Base-by-base conservation (phyloP, 2,113 vertebrate species). In the Istiophorus platypterus region DNA sequence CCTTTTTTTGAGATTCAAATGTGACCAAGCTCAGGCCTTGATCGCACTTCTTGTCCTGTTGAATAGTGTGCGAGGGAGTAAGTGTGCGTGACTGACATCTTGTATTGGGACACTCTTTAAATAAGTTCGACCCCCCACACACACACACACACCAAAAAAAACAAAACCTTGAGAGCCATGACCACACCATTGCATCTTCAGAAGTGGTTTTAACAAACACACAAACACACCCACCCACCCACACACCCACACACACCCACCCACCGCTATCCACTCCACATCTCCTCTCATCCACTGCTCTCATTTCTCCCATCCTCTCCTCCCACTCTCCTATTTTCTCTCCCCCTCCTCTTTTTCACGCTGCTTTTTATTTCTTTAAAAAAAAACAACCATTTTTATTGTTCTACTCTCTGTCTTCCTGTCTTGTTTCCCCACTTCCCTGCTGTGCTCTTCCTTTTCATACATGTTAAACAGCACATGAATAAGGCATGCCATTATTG, bases 401-500 rank as follows among this genome's bases (percentile, higher is more conserved):
- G 47, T 85, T 80, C 3, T 18, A 27, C 41, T 63, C 26, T 31
- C 26, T 31, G 8, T 22, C 27, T 26, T 45, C 26, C n/a, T 31
- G 4, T 54, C 22, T 0, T 24, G 26, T 39, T 54, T 1, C 59
- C 54, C 24, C 39, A 3, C 66, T 69, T 22, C 56, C 52, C 54
- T 3, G 18, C 64, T 58, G 52, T 20, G 22, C 8, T 13, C 2
- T 68, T 68, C 65, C 56, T 62, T 39, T 63, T 76, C 79, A 73
- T 69, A 41, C 79, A 76, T 81, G 81, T 84, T 84, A 72, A 87
- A 54, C 66, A 88, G 71, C 75, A 39, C 76, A 88, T 85, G 81
- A 88, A 91, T 90, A 85, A 90, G 75, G 42, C 85, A 67, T 83
- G 81, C 4, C 64, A 72, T 79, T 80, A 69, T 78, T 51, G 20